These are phyloP conservation scores for Tetramorium parvispinum DNA, from an alignment of 1,140 invertebrate genomes.

Conservation along the genomic window DNA sequence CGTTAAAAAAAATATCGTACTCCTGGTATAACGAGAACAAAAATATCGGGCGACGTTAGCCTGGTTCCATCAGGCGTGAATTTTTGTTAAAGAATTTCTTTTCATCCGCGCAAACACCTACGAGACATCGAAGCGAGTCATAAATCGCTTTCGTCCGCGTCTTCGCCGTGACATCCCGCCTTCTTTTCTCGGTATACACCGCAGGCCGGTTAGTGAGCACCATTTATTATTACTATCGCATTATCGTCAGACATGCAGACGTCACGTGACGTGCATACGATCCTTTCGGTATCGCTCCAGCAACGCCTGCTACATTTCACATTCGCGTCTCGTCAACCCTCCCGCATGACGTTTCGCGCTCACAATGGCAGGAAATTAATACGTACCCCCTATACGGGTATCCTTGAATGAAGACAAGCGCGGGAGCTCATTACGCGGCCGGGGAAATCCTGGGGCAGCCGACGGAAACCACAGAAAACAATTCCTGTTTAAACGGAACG, in stretches of 20 bases:
- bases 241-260: slow-evolving; percentile 32
- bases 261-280: slow-evolving; percentile 18
- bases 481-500: background rate
- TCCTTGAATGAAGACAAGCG: slow-evolving; percentile 63
- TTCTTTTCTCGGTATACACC: background rate
- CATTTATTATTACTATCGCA: slow-evolving; percentile 53
- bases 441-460: background rate
- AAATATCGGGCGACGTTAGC: background rate
- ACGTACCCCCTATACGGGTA: slow-evolving; percentile 30
- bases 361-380: slow-evolving; percentile 69
- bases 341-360: slow-evolving; percentile 36
- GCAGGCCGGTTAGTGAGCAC: background rate
- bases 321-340: slow-evolving; percentile 56
- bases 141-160: slow-evolving; percentile 23
- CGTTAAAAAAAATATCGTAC: too few species aligned
- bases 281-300: slow-evolving; percentile 21
- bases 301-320: slow-evolving; percentile 37
- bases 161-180: background rate
- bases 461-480: background rate
- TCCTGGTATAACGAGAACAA: too few species aligned
- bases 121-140: background rate
- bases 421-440: slow-evolving; percentile 38
- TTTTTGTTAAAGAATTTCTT: background rate
- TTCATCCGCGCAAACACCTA: background rate
- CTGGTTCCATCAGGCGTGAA: background rate